These are phyloP conservation scores for Hybognathus amarus DNA, from an alignment of 2,797 vertebrate species.

Conservation along the genomic window DNA sequence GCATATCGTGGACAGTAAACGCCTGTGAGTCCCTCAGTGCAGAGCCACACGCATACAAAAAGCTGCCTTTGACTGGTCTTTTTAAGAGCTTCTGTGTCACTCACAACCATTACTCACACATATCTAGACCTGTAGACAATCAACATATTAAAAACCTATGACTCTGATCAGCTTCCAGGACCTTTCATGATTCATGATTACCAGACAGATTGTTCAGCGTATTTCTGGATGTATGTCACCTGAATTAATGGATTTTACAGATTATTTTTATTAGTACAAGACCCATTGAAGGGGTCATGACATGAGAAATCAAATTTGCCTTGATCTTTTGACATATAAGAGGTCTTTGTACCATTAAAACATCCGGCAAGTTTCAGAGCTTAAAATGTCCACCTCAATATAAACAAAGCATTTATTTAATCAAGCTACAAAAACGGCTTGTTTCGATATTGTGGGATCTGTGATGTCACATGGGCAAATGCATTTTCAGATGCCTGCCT, in stretches of 20 bases:
- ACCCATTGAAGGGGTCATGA: not conserved
- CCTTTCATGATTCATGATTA: not conserved
- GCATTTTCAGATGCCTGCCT: not conserved
- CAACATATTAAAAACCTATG: not conserved
- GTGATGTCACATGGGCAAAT: not conserved
- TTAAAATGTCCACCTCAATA: not conserved
- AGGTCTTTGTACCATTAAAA: not conserved
- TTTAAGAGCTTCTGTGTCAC: conserved; percentile 8
- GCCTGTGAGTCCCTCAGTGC: not conserved
- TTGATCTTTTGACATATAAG: not conserved
- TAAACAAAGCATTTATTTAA: not conserved
- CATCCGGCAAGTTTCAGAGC: not conserved
- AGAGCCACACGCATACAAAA: conserved; percentile 34
- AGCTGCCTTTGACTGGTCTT: conserved; percentile 44
- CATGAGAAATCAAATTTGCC: not conserved
- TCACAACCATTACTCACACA: not conserved
- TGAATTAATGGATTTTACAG: not conserved
- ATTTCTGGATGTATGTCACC: not conserved
- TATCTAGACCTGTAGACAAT: not conserved
- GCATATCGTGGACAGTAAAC: not conserved
- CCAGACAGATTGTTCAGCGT: not conserved
- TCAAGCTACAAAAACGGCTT: not conserved
- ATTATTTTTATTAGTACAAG: not conserved
- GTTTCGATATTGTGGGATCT: not conserved
- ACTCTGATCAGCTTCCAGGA: not conserved